Base-by-base conservation (phyloP, 2,888 invertebrate species). In the Cynaeus angustus region DNA sequence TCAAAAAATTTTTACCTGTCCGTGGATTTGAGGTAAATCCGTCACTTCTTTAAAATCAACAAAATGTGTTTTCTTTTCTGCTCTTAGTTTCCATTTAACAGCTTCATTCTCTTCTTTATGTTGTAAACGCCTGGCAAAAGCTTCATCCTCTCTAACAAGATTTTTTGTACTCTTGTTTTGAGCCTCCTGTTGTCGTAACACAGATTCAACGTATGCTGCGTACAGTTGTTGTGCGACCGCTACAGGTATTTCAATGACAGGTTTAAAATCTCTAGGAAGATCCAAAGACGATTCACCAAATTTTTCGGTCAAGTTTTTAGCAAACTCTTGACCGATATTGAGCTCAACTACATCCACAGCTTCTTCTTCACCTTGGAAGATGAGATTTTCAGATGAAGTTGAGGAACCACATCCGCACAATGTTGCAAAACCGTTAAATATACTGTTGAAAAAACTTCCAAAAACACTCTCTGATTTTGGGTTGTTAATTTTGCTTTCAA, bases 91-190 rank as follows among this genome's bases (percentile, higher is more conserved):
- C 1, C 21, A 4, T 21, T 21, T 21, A 21, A 21, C 4, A n/a
- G 37, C 37, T 1, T 3, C 12, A 7, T 13, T 43, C 10, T 3
- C n/a, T 76, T 89, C 88, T 77, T 87, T 85, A 38, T 80, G 79
- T 66, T 86, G 86, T 30, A 90, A 74, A 78, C 86, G 82, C 70
- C 88, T 88, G 0, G 92, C 91, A 80, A 91, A 89, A 72, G 90
- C 89, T 78, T 89, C 90, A 83, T 93, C 94, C 82, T 92, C 90
- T 56, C 88, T 87, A 7, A 91, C 76, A 83, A 91, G 87, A 14
- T 81, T 79, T 30, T 88, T 86, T 5, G 88, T 84, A 58, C 88
- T 85, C 73, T 87, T 86, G 0, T 89, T 87, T 72, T 89, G 87
- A 21, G 88, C 87, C 69, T 92, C 91, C 68, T 91, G 83, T 79